A percentile compares a stretch with the other conserved stretches of the same genome.
Evolutionary conservation across 2,797 vertebrate species (phyloP).

Genomic region (Holocentrus rufus): DNA sequence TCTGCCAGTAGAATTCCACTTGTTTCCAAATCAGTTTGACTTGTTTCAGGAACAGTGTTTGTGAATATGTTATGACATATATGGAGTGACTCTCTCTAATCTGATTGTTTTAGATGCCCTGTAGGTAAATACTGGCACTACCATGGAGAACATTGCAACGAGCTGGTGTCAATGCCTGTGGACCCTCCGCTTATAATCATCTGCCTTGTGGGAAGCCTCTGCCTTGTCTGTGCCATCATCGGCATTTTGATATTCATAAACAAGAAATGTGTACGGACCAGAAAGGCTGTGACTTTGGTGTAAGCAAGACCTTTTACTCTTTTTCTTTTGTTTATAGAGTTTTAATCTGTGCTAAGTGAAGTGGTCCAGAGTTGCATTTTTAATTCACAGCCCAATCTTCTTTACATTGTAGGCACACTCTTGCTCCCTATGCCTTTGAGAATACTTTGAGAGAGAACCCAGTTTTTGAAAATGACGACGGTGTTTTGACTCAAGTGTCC

Average conservation of each 20-base stretch:
- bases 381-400: conserved; percentile 61
- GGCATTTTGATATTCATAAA: conserved; percentile 84
- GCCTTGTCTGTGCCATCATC: conserved; percentile 81
- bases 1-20: too few species aligned
- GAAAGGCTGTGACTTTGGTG: conserved; percentile 82
- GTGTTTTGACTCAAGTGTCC: conserved; percentile 80
- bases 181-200: conserved; percentile 79
- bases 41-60: too few species aligned
- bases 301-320: conserved; percentile 73
- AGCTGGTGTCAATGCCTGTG: conserved; percentile 82
- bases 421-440: conserved; percentile 82
- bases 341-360: conserved; percentile 38
- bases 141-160: conserved; percentile 85
- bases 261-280: conserved; percentile 85
- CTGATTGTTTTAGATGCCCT: conserved; percentile 81
- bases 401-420: conserved; percentile 82
- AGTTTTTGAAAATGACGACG: conserved; percentile 85
- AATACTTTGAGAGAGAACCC: conserved; percentile 86
- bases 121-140: conserved; percentile 84
- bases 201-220: conserved; percentile 83
- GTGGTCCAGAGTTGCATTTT: conserved; percentile 42
- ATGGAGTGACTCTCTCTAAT: background rate
- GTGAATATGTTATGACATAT: too few species aligned
- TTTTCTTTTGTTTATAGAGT: conserved; percentile 30
- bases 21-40: too few species aligned